Percentiles rank a stretch among this genome's conserved stretches.
Evolutionary conservation across 2,797 vertebrate genomes (phyloP).

Genomic region (Neostethus bicornis): DNA sequence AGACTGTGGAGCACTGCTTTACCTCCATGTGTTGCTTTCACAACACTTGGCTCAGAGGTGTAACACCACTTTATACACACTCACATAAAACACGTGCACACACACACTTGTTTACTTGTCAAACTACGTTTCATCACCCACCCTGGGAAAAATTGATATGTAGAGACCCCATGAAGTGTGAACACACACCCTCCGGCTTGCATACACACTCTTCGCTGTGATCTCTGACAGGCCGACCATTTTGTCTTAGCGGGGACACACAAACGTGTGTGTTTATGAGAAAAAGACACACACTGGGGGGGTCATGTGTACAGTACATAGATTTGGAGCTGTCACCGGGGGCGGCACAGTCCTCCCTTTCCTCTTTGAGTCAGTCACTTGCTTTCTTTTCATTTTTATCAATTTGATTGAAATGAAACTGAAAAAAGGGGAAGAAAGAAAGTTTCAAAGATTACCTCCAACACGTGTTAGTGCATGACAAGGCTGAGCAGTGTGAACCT

Average conservation of each 20-base stretch:
- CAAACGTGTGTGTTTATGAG: constrained; percentile 32
- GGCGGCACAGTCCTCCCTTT: constrained; percentile 49
- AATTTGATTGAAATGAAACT: constrained; percentile 63
- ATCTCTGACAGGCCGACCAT: constrained; percentile 43
- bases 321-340: constrained; percentile 60
- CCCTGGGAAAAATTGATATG: constrained; percentile 43
- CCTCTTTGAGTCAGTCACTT: constrained; percentile 57
- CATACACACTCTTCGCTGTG: constrained; percentile 46
- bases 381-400: constrained; percentile 54
- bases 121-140: constrained; percentile 43
- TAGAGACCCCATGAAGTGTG: constrained; percentile 50
- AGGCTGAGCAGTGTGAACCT: constrained; percentile 22
- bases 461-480: constrained; percentile 13
- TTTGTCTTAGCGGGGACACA: constrained; percentile 41
- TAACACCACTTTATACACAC: constrained; percentile 66
- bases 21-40: constrained; percentile 62
- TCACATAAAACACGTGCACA: constrained; percentile 24
- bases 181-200: constrained; percentile 46
- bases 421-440: constrained; percentile 49
- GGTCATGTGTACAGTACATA: constrained; percentile 79
- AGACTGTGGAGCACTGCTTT: constrained; percentile 73
- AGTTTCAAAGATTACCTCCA: constrained; percentile 68
- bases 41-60: constrained; percentile 64
- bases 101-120: constrained; percentile 42
- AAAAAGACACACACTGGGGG: constrained; percentile 43